Evolutionary conservation across 2,113 vertebrate species (phyloP), one percentile per base, ranked within the genome.

Genomic region (Melospiza melodia): DNA sequence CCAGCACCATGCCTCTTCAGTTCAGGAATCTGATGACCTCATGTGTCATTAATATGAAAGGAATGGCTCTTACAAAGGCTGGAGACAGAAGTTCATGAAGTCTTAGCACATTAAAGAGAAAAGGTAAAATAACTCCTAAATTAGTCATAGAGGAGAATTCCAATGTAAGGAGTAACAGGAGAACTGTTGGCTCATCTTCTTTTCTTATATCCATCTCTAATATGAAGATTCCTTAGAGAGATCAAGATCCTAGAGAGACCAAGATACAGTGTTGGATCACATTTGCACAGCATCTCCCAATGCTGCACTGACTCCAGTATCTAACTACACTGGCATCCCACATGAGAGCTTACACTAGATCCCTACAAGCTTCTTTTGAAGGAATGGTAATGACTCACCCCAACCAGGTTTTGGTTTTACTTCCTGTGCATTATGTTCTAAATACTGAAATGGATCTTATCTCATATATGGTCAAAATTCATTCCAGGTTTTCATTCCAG

Each of bases 11-110:
- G 80, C 57, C 73, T 89, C 84, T 78, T 61, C 48, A 19, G 15
- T 43, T 74, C 69, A 94, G 91, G 80, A 89, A 94, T 82, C 84
- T 82, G 73, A 91, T 91, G 87, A 94, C 44, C 62, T 89, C 69
- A 82, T n/a, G 58, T 21, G 25, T 66, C 44, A 27, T 65, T 84
- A 91, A 73, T 43, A 79, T 22, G 48, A 84, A 91, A 78, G 61
- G 69, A 87, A 89, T 20, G 54, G 62, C 57, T 75, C 54, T 75
- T 68, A 71, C 6, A 63, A 72, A 80, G 76, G 57, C 44, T 61
- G 46, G 57, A 96, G 67, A 76, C 37, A 59, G 31, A 94, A 90
- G 75, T 57, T 39, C 17, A 46, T 35, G 14, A 73, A 79, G 59
- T 17, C 55, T 74, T 30, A 77, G 76, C 18, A 48, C n/a, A 39